A percentile compares a stretch with the other conserved stretches of the same genome.
Evolutionary conservation across 2,888 invertebrate species (phyloP).

Genomic region (Coelogynopora nodosa): DNA sequence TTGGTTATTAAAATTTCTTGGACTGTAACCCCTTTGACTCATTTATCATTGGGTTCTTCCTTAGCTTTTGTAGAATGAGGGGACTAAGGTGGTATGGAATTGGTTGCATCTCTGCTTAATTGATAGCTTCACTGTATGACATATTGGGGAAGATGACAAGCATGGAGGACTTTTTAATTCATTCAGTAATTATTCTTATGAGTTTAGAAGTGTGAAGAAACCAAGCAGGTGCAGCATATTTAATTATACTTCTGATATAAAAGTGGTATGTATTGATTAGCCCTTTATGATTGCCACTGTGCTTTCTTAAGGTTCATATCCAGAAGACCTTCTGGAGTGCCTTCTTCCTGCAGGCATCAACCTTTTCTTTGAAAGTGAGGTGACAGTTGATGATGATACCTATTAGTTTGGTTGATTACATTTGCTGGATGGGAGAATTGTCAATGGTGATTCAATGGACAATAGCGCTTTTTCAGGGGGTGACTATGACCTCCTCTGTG

Average conservation of each 20-base stretch:
- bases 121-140: slow-evolving; percentile 19
- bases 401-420: slow-evolving; percentile 1
- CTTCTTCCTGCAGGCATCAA: background rate
- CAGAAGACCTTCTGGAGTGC: background rate
- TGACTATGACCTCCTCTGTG: background rate
- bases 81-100: background rate
- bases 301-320: background rate
- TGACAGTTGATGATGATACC: background rate
- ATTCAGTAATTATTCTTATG: background rate
- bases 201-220: background rate
- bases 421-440: background rate
- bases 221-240: background rate
- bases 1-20: background rate
- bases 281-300: background rate
- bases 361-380: background rate
- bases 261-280: background rate
- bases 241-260: background rate
- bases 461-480: background rate
- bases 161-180: background rate
- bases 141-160: background rate
- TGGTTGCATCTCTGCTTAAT: background rate
- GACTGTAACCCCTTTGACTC: background rate
- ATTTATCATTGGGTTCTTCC: slow-evolving; percentile 6
- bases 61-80: background rate
- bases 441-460: background rate